Conservation (phyloP, 2,888 invertebrate genomes). For the Conomelus anceps region DNA sequence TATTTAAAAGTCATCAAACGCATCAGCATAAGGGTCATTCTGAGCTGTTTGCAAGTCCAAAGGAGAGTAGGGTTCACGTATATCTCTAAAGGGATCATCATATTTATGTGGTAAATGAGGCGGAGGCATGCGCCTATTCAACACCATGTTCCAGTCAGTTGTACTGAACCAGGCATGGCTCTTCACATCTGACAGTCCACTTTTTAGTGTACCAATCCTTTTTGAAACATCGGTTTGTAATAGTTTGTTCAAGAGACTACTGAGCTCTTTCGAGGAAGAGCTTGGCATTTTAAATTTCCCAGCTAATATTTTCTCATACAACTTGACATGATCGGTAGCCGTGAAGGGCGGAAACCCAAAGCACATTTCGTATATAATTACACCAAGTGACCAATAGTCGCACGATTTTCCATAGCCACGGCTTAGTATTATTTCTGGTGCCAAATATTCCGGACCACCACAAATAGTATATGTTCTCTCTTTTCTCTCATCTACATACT, state of each 20-base stretch:
- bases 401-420: constrained; percentile 90
- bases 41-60: background rate
- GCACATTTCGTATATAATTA: constrained; percentile 82
- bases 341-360: constrained; percentile 92
- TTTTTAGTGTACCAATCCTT: background rate
- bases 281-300: constrained; percentile 57
- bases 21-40: background rate
- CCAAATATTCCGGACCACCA: constrained; percentile 56
- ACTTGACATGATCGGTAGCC: constrained; percentile 86
- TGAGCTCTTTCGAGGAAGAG: background rate
- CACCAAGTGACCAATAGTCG: constrained; percentile 95
- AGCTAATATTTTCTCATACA: constrained; percentile 89
- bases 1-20: background rate
- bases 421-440: constrained; percentile 64
- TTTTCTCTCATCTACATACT: constrained; percentile 42
- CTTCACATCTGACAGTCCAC: background rate
- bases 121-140: background rate
- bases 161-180: background rate
- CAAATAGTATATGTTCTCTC: constrained; percentile 51
- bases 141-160: background rate
- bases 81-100: background rate
- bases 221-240: background rate
- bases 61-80: background rate
- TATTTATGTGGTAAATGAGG: background rate
- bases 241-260: background rate